Conservation (phyloP, 2,888 invertebrate species). For the Drosophila nr. perissopoda region DNA sequence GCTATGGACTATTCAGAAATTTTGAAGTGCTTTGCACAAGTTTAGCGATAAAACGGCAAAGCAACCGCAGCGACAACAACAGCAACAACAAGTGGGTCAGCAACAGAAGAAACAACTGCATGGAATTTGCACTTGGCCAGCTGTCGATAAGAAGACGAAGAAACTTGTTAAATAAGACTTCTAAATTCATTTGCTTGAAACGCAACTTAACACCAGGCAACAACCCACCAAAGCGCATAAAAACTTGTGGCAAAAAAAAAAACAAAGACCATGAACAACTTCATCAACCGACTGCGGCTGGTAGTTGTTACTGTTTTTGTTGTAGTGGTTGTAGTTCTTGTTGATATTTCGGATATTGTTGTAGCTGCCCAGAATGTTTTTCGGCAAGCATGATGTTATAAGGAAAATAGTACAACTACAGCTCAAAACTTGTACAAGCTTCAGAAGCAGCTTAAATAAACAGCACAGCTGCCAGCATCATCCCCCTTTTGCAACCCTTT, state of each 20-base stretch:
- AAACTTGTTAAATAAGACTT: conserved; percentile 81
- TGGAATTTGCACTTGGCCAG: conserved; percentile 60
- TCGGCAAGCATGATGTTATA: conserved; percentile 52
- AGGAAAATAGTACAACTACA: conserved; percentile 59
- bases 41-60: conserved; percentile 64
- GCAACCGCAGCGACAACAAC: conserved; percentile 41
- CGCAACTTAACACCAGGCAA: conserved; percentile 74
- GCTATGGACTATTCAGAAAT: conserved; percentile 46
- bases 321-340: conserved; percentile 37
- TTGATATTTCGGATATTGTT: conserved; percentile 43
- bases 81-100: conserved; percentile 24
- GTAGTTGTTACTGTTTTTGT: conserved; percentile 32
- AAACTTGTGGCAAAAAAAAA: conserved; percentile 45
- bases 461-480: conserved; percentile 34
- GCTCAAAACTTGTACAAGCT: conserved; percentile 56
- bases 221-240: conserved; percentile 46
- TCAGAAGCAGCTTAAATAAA: conserved; percentile 68
- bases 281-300: conserved; percentile 69
- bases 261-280: conserved; percentile 60
- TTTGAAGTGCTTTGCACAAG: conserved; percentile 61
- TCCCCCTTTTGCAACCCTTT: conserved; percentile 70
- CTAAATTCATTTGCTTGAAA: conserved; percentile 75
- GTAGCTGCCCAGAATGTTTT: conserved; percentile 55
- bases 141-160: conserved; percentile 61
- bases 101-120: conserved; percentile 27